Evolutionary conservation across 1,140 invertebrate species (phyloP), one percentile per base, ranked within the genome.

Genomic region (Drosophila orosa): DNA sequence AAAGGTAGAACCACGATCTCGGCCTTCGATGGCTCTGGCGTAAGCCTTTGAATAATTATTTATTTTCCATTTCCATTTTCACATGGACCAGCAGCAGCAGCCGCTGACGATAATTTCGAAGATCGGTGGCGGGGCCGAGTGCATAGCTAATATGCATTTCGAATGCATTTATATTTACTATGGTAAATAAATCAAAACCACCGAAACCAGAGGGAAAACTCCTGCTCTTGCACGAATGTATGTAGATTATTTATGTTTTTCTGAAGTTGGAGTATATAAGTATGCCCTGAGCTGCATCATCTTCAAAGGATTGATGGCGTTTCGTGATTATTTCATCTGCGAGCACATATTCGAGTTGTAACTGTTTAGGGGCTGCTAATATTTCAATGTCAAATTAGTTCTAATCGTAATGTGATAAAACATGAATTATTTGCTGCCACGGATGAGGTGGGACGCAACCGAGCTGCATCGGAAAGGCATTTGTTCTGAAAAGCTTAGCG

Each of bases 91-190:
- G 19, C 50, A 52, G 27, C 15, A 35, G 33, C 33, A 15, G 9
- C 63, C 67, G 50, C 37, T 61, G 59, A 48, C 84, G 80, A 80
- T 84, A 89, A 84, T 84, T 84, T 89, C 35, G 27, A 42, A 48
- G 61, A 52, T 59, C 59, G 58, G 44, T 80, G 60, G 60, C 35
- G 42, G 24, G 10, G n/a, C 48, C 74, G 55, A 33, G 65, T 66
- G 85, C 90, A 90, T 72, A 91, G 81, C 90, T 91, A 91, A 91
- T 84, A 91, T 66, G 77, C 90, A 91, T 91, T 87, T 79, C 90
- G 52, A 91, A 91, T 90, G 76, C 65, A 71, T 68, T 68, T 78
- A 77, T 69, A 89, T 85, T 90, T 75, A 71, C 72, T 84, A 84
- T 91, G 90, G 90, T 75, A 86, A 81, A 91, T 91, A 91, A 91